Conservation (phyloP, 2,888 invertebrate genomes). For the Pilophorus perplexus region DNA sequence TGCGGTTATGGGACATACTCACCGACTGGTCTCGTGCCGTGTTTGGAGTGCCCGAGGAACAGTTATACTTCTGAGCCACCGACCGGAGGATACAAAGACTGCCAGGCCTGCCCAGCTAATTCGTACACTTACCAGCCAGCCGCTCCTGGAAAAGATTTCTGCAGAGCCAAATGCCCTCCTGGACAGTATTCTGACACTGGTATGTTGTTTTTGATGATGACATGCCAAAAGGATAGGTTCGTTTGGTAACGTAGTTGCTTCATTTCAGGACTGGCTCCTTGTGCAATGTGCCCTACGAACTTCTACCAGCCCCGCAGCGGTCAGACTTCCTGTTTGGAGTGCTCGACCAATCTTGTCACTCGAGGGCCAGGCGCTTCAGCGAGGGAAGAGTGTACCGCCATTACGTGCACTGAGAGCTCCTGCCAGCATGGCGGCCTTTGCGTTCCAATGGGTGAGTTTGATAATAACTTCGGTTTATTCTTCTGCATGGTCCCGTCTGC, state of each 20-base stretch:
- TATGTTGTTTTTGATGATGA: not conserved
- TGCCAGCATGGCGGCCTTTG: constrained; percentile 91
- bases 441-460: constrained; percentile 66
- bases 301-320: constrained; percentile 86
- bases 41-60: constrained; percentile 89
- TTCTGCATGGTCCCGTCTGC: no score
- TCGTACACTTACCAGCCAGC: constrained; percentile 89
- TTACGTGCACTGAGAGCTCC: constrained; percentile 81
- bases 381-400: constrained; percentile 80
- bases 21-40: constrained; percentile 88
- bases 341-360: constrained; percentile 87
- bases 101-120: constrained; percentile 85
- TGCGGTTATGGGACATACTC: constrained; percentile 96
- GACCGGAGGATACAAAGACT: constrained; percentile 86
- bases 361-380: constrained; percentile 74
- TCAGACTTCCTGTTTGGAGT: constrained; percentile 82
- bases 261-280: constrained; percentile 71
- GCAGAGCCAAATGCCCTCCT: constrained; percentile 82
- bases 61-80: constrained; percentile 87
- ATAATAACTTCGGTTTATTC: not conserved
- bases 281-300: constrained; percentile 86
- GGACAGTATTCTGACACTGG: constrained; percentile 89
- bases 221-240: not conserved
- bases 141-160: constrained; percentile 77
- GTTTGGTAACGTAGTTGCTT: not conserved